Evolutionary conservation across 2,113 vertebrate species (phyloP), one percentile per base, ranked within the genome.

Genomic region (Charadrius vociferus): DNA sequence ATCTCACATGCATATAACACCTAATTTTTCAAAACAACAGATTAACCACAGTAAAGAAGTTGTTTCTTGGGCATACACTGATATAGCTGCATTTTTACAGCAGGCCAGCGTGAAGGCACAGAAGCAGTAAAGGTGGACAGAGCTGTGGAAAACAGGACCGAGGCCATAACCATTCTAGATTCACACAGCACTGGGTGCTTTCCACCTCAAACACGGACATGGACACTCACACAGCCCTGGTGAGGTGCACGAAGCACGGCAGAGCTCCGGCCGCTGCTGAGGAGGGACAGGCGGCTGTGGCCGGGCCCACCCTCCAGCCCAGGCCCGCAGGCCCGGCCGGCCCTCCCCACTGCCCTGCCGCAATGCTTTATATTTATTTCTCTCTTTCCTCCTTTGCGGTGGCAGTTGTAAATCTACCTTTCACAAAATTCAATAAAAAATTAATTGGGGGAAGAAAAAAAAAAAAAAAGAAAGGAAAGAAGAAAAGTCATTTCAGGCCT

Each of bases 381-480:
- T 65, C 59, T 65, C 75, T 81, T 21, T 67, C 37, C 21, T 74
- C 41, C 77, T 85, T 61, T 78, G 81, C 0, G 0, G 43, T 47
- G 49, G 61, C 47, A 36, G 73, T 58, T 72, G 77, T 95, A 97
- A 97, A 97, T 89, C 95, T 91, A 82, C 91, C 89, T 95, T 95
- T 91, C 77, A 87, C 68, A 87, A 96, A 95, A 96, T 80, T 89
- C 95, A 97, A 95, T 97, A 95, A 97, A 96, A 95, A 94, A 92
- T 91, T 97, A 97, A 97, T 91, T 92, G 82, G 49, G 20, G 20
- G 45, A 63, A 63, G 30, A 32, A 9, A 37, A 29, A 37, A 34
- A 49, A 49, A 23, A 12, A 41, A 15, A 4, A 36, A n/a, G 23
- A 49, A 49, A 12, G 22, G 12, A 26, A 17, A 30, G 10, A 41